A percentile compares a stretch with the other conserved stretches of the same genome.
phyloP scores from a whole-genome alignment of 2,797 vertebrate genomes.

The Strix occidentalis region DNA sequence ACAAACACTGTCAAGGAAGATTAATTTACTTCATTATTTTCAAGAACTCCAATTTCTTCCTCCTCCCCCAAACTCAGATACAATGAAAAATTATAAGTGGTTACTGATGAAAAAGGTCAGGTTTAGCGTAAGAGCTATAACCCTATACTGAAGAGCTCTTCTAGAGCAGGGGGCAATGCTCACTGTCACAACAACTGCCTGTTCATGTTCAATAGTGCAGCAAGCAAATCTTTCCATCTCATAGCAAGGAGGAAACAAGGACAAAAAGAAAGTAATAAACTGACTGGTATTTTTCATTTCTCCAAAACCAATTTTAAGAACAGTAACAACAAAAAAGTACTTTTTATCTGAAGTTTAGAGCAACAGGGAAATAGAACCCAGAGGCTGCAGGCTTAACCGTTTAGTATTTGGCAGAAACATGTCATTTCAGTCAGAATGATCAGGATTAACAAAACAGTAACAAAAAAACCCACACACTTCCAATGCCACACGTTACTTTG shows the following conservation, averaged over 20 bases:
- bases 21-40: background rate
- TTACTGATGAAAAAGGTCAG: background rate
- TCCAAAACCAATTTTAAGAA: background rate
- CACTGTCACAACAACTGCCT: background rate
- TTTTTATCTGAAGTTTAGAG: background rate
- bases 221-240: background rate
- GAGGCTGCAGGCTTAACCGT: background rate
- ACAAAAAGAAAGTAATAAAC: background rate
- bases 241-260: background rate
- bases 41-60: background rate
- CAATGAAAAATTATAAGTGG: background rate
- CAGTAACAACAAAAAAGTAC: background rate
- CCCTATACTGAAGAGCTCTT: background rate
- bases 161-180: fast-evolving
- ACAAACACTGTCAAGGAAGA: background rate
- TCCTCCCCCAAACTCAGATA: background rate
- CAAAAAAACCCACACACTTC: background rate
- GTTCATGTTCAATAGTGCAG: background rate
- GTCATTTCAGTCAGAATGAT: background rate
- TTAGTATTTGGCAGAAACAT: background rate
- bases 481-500: background rate
- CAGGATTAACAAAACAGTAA: background rate
- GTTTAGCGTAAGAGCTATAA: background rate
- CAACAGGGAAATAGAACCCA: background rate
- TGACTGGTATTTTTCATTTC: background rate